phyloP scores from a whole-genome alignment of 2,113 vertebrate species.

The Actenoides lindsayi region DNA sequence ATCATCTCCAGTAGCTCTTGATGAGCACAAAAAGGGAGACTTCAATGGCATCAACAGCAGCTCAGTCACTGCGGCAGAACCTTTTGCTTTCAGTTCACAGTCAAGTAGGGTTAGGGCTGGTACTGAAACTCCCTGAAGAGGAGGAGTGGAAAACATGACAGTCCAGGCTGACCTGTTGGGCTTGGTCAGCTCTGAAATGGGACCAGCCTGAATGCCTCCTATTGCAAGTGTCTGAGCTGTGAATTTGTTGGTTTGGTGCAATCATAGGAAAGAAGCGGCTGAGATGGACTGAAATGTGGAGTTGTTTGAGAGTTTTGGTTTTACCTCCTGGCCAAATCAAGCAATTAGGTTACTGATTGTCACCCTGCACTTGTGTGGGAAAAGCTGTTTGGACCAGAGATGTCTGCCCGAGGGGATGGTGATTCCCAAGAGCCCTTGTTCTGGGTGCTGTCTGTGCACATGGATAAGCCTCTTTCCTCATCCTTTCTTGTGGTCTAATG shows the following conservation, averaged over 20 bases:
- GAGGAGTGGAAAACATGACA: background rate
- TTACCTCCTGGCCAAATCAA: background rate
- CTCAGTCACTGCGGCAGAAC: background rate
- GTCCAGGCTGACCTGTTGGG: accelerated
- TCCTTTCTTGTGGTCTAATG: background rate
- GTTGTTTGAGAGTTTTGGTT: background rate
- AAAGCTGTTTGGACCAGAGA: background rate
- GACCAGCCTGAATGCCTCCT: background rate
- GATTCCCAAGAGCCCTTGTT: background rate
- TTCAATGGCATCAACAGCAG: background rate
- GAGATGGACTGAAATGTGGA: background rate
- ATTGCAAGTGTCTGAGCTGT: background rate
- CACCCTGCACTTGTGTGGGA: background rate
- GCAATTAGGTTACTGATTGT: background rate
- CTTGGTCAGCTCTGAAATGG: background rate
- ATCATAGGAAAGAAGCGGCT: background rate
- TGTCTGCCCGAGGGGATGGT: accelerated
- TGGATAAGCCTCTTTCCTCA: background rate
- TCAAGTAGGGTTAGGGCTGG: background rate
- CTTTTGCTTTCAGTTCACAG: background rate
- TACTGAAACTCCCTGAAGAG: background rate
- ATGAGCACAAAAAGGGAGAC: background rate
- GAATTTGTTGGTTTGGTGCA: background rate
- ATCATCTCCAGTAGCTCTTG: background rate
- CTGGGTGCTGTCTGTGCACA: background rate